Percentiles rank a stretch among this genome's conserved stretches.
These are phyloP conservation scores for Semicossyphus pulcher DNA, from an alignment of 2,113 vertebrate genomes.

Conservation along the genomic window DNA sequence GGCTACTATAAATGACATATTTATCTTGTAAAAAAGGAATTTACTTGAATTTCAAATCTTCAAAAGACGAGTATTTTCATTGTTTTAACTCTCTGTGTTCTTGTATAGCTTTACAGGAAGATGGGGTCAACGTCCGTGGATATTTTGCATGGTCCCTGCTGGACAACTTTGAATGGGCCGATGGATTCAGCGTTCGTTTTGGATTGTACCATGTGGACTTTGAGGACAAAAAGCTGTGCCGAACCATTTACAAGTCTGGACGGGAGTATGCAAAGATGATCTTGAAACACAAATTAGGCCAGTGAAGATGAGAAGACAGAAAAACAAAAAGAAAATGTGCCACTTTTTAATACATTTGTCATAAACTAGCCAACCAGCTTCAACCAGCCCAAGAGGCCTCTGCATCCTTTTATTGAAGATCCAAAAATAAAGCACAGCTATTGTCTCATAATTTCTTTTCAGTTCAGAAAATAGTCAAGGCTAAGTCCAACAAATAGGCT, in stretches of 20 bases:
- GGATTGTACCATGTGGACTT: constrained; percentile 88
- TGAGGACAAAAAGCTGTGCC: constrained; percentile 68
- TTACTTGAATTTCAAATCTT: not conserved
- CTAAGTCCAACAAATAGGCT: not conserved
- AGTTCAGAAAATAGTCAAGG: constrained; percentile 10
- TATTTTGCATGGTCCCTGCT: constrained; percentile 86
- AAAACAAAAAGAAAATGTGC: not conserved
- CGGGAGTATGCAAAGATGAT: constrained; percentile 84
- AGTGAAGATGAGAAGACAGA: not conserved
- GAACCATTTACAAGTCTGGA: constrained; percentile 83
- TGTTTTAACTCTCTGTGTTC: not conserved
- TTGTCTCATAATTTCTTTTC: not conserved
- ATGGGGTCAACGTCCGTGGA: constrained; percentile 76
- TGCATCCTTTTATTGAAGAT: not conserved
- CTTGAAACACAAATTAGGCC: constrained; percentile 62
- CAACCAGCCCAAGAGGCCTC: not conserved
- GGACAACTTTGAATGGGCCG: constrained; percentile 88
- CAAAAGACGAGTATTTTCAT: not conserved
- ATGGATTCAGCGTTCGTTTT: constrained; percentile 82
- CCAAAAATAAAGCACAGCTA: not conserved
- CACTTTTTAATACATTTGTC: not conserved
- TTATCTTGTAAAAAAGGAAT: no score
- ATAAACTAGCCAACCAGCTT: not conserved
- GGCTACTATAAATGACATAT: no score
- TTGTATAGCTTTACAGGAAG: constrained; percentile 75